These are phyloP conservation scores for Sinhomidia bicolor DNA, from an alignment of 2,888 invertebrate genomes.

Conservation along the genomic window DNA sequence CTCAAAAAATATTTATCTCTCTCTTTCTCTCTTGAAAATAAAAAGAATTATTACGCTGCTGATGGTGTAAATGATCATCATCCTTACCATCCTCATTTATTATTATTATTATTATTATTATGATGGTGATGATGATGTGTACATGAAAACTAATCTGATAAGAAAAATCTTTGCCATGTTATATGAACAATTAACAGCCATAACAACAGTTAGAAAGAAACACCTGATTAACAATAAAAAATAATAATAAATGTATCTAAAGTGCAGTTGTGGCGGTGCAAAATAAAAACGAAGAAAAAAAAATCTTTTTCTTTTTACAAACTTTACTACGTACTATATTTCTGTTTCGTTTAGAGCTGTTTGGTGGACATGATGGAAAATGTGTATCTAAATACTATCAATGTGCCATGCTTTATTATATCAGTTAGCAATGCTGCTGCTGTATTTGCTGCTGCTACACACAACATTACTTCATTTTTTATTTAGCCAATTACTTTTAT, in stretches of 20 bases:
- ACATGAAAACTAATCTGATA: background rate
- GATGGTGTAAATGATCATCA: background rate
- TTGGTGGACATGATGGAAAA: no score
- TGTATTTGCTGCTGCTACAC: no score
- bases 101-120: no score
- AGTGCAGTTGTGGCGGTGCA: no score
- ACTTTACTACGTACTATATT: background rate
- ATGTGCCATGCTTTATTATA: background rate
- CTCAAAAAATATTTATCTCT: background rate
- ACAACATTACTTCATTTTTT: slow-evolving; percentile 10
- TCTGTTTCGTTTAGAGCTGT: no score
- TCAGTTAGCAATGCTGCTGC: background rate
- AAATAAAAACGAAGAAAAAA: no score
- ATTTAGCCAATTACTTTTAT: slow-evolving; percentile 48
- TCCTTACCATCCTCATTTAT: no score
- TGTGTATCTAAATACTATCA: no score
- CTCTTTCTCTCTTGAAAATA: background rate
- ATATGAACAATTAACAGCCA: background rate
- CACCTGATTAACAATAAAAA: background rate
- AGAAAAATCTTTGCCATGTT: slow-evolving; percentile 13
- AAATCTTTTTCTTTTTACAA: no score
- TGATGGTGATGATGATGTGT: background rate
- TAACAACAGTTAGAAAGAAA: slow-evolving; percentile 6
- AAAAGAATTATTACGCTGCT: background rate
- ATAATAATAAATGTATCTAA: background rate